Percentiles rank a stretch among this genome's conserved stretches.
Evolutionary conservation across 2,888 invertebrate genomes (phyloP).

Genomic region (Brachyptera putata): DNA sequence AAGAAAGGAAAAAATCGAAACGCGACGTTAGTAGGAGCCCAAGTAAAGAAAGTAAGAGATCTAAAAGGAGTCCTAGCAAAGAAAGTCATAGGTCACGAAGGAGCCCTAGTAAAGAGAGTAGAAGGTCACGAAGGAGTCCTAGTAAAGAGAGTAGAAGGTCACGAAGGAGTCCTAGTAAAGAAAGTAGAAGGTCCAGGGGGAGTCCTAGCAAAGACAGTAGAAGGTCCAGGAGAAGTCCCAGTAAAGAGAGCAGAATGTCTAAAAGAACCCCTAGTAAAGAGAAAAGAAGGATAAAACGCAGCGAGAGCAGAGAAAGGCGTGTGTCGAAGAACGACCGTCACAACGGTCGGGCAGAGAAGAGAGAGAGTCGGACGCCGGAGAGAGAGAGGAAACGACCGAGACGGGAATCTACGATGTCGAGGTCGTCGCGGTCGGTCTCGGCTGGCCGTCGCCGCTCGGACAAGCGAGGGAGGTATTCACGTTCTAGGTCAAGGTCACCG

Average conservation of each 20-base stretch:
- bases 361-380: not conserved
- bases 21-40: constrained; percentile 28
- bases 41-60: constrained; percentile 30
- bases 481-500: constrained; percentile 27
- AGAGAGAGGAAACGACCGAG: constrained; percentile 1
- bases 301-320: too few species aligned
- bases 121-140: constrained; percentile 39
- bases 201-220: not conserved
- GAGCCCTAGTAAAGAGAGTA: constrained; percentile 34
- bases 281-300: too few species aligned
- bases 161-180: constrained; percentile 13
- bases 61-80: constrained; percentile 30
- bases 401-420: not conserved
- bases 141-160: not conserved
- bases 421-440: not conserved
- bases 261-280: too few species aligned
- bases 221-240: not conserved
- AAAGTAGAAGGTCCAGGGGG: not conserved
- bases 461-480: constrained; percentile 25
- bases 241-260: not conserved
- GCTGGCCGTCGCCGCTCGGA: too few species aligned
- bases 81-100: constrained; percentile 22
- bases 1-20: constrained; percentile 21
- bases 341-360: too few species aligned
- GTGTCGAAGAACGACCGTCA: too few species aligned